A percentile compares a stretch with the other conserved stretches of the same genome.
Conservation (phyloP, 1,140 invertebrate species). For the Penaeus chinensis region DNA sequence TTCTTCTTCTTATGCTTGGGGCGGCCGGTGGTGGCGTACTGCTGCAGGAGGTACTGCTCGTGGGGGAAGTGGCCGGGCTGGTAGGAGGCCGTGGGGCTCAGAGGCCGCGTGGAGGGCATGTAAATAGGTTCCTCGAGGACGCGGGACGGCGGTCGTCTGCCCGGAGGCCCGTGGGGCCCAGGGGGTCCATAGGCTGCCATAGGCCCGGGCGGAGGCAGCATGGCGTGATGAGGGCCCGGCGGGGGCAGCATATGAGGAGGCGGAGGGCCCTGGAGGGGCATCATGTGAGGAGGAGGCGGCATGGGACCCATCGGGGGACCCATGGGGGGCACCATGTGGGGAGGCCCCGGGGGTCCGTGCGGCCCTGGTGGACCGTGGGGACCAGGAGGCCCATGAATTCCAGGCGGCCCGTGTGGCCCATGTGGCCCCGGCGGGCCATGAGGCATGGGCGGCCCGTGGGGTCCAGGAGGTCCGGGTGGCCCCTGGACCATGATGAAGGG, state of each 20-base stretch:
- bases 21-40: constrained; percentile 70
- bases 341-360: constrained; percentile 65
- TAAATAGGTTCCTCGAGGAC: constrained; percentile 75
- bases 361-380: constrained; percentile 32
- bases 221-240: constrained; percentile 61
- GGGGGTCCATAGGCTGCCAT: constrained; percentile 64
- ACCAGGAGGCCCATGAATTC: constrained; percentile 41
- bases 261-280: constrained; percentile 60
- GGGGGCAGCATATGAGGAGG: constrained; percentile 66
- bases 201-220: constrained; percentile 64
- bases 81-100: constrained; percentile 74
- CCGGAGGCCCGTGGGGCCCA: constrained; percentile 58
- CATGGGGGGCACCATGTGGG: constrained; percentile 60
- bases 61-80: constrained; percentile 75
- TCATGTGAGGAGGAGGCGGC: constrained; percentile 65
- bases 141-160: constrained; percentile 62
- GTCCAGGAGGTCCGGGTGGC: constrained; percentile 63
- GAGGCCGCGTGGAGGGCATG: constrained; percentile 73
- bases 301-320: constrained; percentile 58
- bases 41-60: constrained; percentile 74
- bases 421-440: constrained; percentile 61
- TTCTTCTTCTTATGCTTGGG: constrained; percentile 66
- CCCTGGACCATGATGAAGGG: constrained; percentile 65
- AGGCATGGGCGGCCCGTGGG: constrained; percentile 63
- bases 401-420: constrained; percentile 59